Evolutionary conservation across 2,888 invertebrate species (phyloP), one percentile per base, ranked within the genome.

Genomic region (Volucella bombylans): DNA sequence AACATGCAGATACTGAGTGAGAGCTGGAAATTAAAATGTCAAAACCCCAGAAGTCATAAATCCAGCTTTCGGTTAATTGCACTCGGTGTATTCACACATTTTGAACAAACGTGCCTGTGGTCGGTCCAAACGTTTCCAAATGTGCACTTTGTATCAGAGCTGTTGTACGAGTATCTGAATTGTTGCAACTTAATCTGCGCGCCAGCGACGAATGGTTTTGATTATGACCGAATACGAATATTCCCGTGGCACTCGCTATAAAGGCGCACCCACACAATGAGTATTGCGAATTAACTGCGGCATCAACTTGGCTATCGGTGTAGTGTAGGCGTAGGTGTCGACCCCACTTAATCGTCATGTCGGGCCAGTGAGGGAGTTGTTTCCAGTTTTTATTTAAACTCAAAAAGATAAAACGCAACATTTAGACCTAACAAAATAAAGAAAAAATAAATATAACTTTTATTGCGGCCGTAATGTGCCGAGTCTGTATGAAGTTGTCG

Each of bases 261-360:
- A 59, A 74, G 80, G 83, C 80, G 74, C 83, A 83, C 83, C 83
- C 69, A 83, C 83, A 74, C 80, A 65, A 71, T 74, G 80, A 49
- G 69, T 79, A 59, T 83, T 49, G 80, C 80, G 80, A 80, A 83
- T 74, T 67, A 83, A 83, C 69, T 74, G 83, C 79, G 50, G 45
- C 47, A 23, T 49, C 49, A 52, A 54, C 38, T 59, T 61, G 52
- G 55, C 2, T 10, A n/a, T 43, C 57, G 59, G 43, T 1, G 15
- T 54, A 14, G 43, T 45, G 76, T 64, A 50, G 76, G 81, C 71
- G 85, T 81, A 57, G 85, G 76, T 77, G 81, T 76, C 76, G 76
- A 85, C 85, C 85, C 85, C 85, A 85, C 85, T 85, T 85, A 81
- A 85, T 76, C 81, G 85, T 73, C 76, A 67, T 77, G 83, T 76